Evolutionary conservation across 2,797 vertebrate genomes (phyloP), one percentile per base, ranked within the genome.

Genomic region (Thaleichthys pacificus): DNA sequence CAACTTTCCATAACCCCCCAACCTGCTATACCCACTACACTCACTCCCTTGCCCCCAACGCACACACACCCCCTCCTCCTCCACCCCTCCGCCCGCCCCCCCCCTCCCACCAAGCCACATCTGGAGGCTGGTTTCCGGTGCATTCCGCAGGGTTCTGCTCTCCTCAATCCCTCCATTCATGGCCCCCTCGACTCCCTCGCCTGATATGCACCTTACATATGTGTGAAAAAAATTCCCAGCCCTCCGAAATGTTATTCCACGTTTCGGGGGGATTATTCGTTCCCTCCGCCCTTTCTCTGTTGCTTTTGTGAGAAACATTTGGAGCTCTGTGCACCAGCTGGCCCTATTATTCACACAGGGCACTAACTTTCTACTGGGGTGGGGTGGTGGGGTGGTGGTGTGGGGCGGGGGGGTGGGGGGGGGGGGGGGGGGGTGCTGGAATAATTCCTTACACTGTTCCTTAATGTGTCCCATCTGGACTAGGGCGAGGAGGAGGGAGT

Each of bases 101-200:
- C 83, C 60, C 77, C 57, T 76, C 77, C 82, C 74, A 82, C 85
- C 87, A 60, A 88, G 83, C 87, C 87, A 89, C 93, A 92, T 89
- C 92, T 90, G 93, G 89, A 90, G 73, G 81, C 89, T 71, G 68
- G 86, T 82, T 87, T 90, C 81, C 76, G 73, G 76, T 71, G 72
- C 79, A 87, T 91, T 90, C 86, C 72, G 0, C 64, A 6, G 79
- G 82, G 80, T 85, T 79, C 38, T 77, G 35, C 58, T 56, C 75
- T 54, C 24, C 69, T 80, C 77, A 91, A 86, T 88, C 35, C 66
- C 70, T 82, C 78, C 68, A 88, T 90, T 91, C 90, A 89, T 80
- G 77, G 77, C 71, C 26, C 77, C 57, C 69, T 49, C 74, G 26
- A 3, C 61, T 14, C 22, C 76, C 75, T 81, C 28, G 76, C 69